Percentiles rank a stretch among this genome's conserved stretches.
Evolutionary conservation across 1,140 invertebrate genomes (phyloP).

Genomic region (Cotesia chilonis): DNA sequence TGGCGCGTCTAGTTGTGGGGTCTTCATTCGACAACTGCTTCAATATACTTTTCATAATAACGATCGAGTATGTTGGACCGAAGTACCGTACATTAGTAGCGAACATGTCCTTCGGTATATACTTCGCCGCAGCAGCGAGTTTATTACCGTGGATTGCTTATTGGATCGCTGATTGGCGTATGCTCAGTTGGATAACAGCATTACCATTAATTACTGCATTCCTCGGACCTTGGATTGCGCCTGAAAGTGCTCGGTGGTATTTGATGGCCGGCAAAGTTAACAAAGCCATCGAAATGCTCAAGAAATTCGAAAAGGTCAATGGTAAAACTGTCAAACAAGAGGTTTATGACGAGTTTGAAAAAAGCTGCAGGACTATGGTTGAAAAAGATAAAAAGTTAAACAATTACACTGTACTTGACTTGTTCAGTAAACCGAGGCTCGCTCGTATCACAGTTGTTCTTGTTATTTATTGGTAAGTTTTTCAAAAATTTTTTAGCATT

Average conservation of each 20-base stretch:
- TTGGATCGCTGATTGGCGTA: conserved; percentile 79
- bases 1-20: conserved; percentile 83
- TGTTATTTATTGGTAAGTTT: conserved; percentile 76
- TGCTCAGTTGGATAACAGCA: conserved; percentile 77
- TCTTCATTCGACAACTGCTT: conserved; percentile 90
- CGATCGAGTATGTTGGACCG: conserved; percentile 86
- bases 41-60: conserved; percentile 90
- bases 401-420: conserved; percentile 79
- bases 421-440: conserved; percentile 79
- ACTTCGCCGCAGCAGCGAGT: conserved; percentile 82
- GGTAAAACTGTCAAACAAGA: conserved; percentile 74
- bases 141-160: conserved; percentile 84
- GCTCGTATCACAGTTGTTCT: conserved; percentile 77
- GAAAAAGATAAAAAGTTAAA: conserved; percentile 73
- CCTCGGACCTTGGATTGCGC: conserved; percentile 77
- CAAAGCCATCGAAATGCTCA: conserved; percentile 80
- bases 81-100: conserved; percentile 86
- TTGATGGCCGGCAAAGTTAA: conserved; percentile 81
- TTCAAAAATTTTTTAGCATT: neutral
- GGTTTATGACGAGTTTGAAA: conserved; percentile 78
- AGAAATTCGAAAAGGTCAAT: conserved; percentile 83
- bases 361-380: conserved; percentile 70
- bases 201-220: conserved; percentile 76
- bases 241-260: conserved; percentile 84
- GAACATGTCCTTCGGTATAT: conserved; percentile 88